phyloP scores from a whole-genome alignment of 2,797 vertebrate species.

The Coregonus ussuriensis region DNA sequence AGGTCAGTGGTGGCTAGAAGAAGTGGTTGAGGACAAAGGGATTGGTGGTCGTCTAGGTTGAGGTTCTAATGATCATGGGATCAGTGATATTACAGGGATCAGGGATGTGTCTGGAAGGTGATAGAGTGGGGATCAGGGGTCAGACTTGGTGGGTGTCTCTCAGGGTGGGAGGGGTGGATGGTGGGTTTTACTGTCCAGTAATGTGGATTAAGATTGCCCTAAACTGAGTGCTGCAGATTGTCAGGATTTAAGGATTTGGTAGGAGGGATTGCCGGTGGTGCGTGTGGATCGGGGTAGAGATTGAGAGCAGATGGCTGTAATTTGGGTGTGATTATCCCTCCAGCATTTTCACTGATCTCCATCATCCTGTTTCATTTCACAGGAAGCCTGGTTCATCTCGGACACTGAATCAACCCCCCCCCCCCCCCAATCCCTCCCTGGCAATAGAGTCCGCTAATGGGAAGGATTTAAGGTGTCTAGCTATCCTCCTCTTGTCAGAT shows the following conservation, averaged over 20 bases:
- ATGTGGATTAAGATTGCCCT: slow-evolving; percentile 70
- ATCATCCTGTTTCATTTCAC: slow-evolving; percentile 78
- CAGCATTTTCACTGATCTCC: slow-evolving; percentile 78
- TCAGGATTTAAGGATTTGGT: slow-evolving; percentile 82
- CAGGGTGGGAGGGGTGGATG: slow-evolving; percentile 32
- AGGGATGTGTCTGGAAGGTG: background rate
- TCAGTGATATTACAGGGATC: background rate
- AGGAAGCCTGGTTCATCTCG: slow-evolving; percentile 70
- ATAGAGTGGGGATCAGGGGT: slow-evolving; percentile 13
- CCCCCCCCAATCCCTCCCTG: slow-evolving; percentile 58
- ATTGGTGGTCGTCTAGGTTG: background rate
- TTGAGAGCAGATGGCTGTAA: slow-evolving; percentile 80
- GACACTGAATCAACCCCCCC: slow-evolving; percentile 64
- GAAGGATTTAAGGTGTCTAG: slow-evolving; percentile 64
- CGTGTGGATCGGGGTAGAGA: slow-evolving; percentile 72
- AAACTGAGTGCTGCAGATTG: slow-evolving; percentile 74
- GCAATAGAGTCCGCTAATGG: slow-evolving; percentile 66
- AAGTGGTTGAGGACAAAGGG: background rate
- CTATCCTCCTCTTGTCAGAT: slow-evolving; percentile 31
- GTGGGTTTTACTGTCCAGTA: slow-evolving; percentile 57
- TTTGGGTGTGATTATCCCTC: slow-evolving; percentile 75
- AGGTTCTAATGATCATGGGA: slow-evolving; percentile 11
- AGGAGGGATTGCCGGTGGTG: slow-evolving; percentile 23
- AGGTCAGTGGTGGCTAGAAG: background rate
- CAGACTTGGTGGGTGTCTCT: slow-evolving; percentile 38